Base-by-base conservation (phyloP, 2,797 vertebrate genomes). In the Sebastes itinus region DNA sequence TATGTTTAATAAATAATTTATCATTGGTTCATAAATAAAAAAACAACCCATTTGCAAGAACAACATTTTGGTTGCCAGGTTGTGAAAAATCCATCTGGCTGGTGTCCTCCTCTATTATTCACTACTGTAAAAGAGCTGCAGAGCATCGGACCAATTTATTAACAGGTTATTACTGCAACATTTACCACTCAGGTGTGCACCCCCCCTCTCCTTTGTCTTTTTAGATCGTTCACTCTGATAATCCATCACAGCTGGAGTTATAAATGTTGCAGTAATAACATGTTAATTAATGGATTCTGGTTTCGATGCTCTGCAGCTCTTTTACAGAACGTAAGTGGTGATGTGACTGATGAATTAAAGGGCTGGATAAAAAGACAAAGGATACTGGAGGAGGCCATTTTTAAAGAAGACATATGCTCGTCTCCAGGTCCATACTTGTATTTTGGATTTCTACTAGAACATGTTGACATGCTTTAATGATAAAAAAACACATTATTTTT, bases 261-360 rank as follows among this genome's bases (percentile, higher is more conserved):
- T 20, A 30, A 75, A 75, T 59, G 35, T 28, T 52, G 58, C 27
- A 30, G 28, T 11, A 60, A 70, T 46, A 49, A 4, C 2, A 60
- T 70, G 56, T 71, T 66, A 70, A 60, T 35, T 13, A 27, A 83
- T 60, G 28, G 46, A 27, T 73, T 73, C 72, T 32, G 7, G 32
- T 49, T 54, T 8, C 4, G 2, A 59, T 12, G 54, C 35, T 74
- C 7, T 56, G 30, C 52, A 35, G 72, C n/a, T 59, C 33, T 30
- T 75, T 52, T 18, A 56, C 73, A 79, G 32, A 55, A 27, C 23
- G 7, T 35, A 72, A 30, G 71, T 35, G 49, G 10, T 66, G n/a
- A 62, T 8, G 18, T 30, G 14, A 32, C 18, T 52, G 70, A 75
- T 70, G 14, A 77, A 69, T 79, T 60, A 62, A 68, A 68, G 32